phyloP scores from a whole-genome alignment of 2,888 invertebrate genomes.

The Uloborus plumipes region DNA sequence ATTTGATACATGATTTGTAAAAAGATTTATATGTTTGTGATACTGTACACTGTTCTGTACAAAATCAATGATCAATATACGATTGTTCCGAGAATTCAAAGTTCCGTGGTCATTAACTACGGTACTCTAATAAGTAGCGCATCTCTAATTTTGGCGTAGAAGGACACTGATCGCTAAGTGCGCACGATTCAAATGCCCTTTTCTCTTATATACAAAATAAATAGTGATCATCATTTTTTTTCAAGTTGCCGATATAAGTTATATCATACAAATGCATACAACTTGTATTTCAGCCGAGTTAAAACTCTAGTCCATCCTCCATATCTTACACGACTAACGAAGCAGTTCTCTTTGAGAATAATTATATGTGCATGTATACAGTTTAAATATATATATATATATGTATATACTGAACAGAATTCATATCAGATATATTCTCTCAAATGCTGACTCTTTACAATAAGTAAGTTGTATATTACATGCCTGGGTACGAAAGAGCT shows the following conservation, averaged over 20 bases:
- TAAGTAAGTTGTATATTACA: slow-evolving; percentile 45
- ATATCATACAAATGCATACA: background rate
- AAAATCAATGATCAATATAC: slow-evolving; percentile 55
- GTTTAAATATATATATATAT: slow-evolving; percentile 28
- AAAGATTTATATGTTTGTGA: slow-evolving; percentile 62
- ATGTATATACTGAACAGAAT: slow-evolving; percentile 15
- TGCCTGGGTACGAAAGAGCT: slow-evolving; percentile 52
- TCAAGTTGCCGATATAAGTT: slow-evolving; percentile 30
- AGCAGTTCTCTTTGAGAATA: slow-evolving; percentile 17
- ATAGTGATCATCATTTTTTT: slow-evolving; percentile 62
- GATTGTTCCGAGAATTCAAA: slow-evolving; percentile 47
- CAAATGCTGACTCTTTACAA: slow-evolving; percentile 56
- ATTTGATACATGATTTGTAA: slow-evolving; percentile 64
- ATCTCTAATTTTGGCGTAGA: slow-evolving; percentile 52
- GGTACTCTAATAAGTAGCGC: slow-evolving; percentile 61
- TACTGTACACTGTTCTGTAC: slow-evolving; percentile 64
- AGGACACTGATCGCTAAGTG: slow-evolving; percentile 36
- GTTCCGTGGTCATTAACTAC: slow-evolving; percentile 51
- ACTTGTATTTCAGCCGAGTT: no score
- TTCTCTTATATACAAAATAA: slow-evolving; percentile 66
- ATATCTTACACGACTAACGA: background rate
- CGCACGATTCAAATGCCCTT: slow-evolving; percentile 34
- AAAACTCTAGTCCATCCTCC: no score
- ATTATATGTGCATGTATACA: slow-evolving; percentile 46
- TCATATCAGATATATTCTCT: slow-evolving; percentile 41